Base-by-base conservation (phyloP, 2,888 invertebrate species). In the Clepsis dumicolana region DNA sequence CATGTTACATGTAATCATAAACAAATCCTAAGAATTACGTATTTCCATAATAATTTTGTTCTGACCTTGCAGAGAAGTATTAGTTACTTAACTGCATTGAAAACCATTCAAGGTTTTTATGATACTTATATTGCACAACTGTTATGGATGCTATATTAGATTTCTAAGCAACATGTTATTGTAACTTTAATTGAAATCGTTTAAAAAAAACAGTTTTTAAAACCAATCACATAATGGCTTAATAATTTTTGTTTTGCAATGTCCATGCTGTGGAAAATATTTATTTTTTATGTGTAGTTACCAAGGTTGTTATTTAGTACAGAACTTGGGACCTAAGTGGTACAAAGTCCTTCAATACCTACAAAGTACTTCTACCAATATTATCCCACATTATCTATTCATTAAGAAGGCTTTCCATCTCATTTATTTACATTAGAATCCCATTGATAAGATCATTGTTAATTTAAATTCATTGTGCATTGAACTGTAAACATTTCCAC, bases 391-490 rank as follows among this genome's bases (percentile, higher is more conserved):
- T 16, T 21, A 56, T 32, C 56, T 21, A 32, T 35, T 21, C 18
- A 8, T 38, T 57, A 21, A 21, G 38, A 25, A 25, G 29, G 44
- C 29, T n/a, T 41, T 21, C 7, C 25, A 64, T 35, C 41, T 44
- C 50, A 57, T 21, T 27, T 32, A 64, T 64, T 25, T 52, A 18
- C 41, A 68, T 68, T 68, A 64, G 18, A 68, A 68, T 63, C n/a
- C 62, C 38, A 63, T 59, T 59, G 68, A 68, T 64, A 68, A 64
- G 64, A 7, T 7, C 27, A 10, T 52, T 64, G 48, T 64, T 53
- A 59, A 14, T 59, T 48, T 50, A 63, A 57, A 68, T 68, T 68
- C 67, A 63, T 53, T 64, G 44, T 68, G 29, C 21, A 68, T 59
- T 68, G 14, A 68, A 68, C 68, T 59, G 63, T 57, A 53, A 63